A percentile compares a stretch with the other conserved stretches of the same genome.
phyloP scores from a whole-genome alignment of 2,797 vertebrate genomes.

The Erithacus rubecula region DNA sequence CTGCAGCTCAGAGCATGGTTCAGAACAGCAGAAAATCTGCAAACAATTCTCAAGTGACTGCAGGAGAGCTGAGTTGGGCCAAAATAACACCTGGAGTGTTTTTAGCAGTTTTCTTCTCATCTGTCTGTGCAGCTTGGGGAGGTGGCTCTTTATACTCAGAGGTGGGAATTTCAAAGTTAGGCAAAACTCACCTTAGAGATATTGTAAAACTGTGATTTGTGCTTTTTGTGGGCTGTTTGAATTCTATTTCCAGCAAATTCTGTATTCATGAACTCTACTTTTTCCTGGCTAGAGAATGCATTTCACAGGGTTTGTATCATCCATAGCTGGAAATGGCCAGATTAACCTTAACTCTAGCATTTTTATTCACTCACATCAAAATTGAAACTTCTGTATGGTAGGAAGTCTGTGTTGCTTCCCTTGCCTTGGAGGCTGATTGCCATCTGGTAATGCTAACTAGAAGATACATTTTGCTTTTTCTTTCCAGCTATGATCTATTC shows the following conservation, averaged over 20 bases:
- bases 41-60: background rate
- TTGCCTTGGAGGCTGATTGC: background rate
- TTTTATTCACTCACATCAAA: background rate
- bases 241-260: background rate
- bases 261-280: background rate
- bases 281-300: background rate
- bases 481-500: background rate
- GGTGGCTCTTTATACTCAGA: background rate
- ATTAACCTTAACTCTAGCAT: background rate
- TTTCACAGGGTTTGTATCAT: background rate
- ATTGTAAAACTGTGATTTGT: background rate
- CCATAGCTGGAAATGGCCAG: background rate
- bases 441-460: background rate
- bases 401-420: background rate
- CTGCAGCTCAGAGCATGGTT: background rate
- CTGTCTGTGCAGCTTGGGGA: accelerated
- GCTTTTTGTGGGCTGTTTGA: background rate
- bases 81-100: background rate
- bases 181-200: background rate
- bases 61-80: background rate
- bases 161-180: background rate
- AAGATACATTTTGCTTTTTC: background rate
- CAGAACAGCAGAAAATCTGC: background rate
- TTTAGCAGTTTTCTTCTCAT: background rate
- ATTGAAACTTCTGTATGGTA: background rate